These are phyloP conservation scores for Microctenopoma lineatum DNA, from an alignment of 2,797 vertebrate species.

Conservation along the genomic window DNA sequence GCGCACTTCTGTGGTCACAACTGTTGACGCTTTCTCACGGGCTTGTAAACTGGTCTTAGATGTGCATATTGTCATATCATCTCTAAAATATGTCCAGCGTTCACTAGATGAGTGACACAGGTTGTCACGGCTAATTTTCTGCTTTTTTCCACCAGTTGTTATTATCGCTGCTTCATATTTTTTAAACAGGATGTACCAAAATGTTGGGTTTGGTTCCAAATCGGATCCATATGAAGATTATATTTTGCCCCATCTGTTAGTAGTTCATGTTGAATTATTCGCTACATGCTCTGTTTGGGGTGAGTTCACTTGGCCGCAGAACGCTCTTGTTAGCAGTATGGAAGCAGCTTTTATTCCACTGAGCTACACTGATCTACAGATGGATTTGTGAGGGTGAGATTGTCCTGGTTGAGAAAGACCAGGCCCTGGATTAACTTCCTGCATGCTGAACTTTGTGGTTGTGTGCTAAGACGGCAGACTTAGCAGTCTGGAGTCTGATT, in stretches of 20 bases:
- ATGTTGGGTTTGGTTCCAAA: conserved; percentile 70
- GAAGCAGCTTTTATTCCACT: conserved; percentile 58
- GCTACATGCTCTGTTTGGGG: conserved; percentile 76
- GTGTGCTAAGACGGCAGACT: conserved; percentile 51
- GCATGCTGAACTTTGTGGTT: conserved; percentile 64
- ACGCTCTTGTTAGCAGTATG: conserved; percentile 71
- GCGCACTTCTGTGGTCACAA: neutral
- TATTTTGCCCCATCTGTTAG: conserved; percentile 79
- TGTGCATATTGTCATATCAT: conserved; percentile 21
- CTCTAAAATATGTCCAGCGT: conserved; percentile 20
- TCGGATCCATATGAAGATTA: conserved; percentile 82
- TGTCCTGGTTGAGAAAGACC: conserved; percentile 63
- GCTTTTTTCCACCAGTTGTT: conserved; percentile 42
- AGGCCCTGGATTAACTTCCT: conserved; percentile 69
- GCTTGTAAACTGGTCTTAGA: neutral
- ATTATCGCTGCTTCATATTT: conserved; percentile 57
- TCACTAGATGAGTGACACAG: conserved; percentile 11
- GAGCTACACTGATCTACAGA: conserved; percentile 34
- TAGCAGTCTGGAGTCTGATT: conserved; percentile 57
- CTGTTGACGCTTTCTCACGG: neutral
- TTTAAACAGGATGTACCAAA: conserved; percentile 76
- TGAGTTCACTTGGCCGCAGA: conserved; percentile 69
- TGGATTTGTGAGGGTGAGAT: conserved; percentile 45
- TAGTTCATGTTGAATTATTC: conserved; percentile 77
- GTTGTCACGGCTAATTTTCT: conserved; percentile 51